Conservation (phyloP, 1,140 invertebrate species). For the Listronotus oregonensis region DNA sequence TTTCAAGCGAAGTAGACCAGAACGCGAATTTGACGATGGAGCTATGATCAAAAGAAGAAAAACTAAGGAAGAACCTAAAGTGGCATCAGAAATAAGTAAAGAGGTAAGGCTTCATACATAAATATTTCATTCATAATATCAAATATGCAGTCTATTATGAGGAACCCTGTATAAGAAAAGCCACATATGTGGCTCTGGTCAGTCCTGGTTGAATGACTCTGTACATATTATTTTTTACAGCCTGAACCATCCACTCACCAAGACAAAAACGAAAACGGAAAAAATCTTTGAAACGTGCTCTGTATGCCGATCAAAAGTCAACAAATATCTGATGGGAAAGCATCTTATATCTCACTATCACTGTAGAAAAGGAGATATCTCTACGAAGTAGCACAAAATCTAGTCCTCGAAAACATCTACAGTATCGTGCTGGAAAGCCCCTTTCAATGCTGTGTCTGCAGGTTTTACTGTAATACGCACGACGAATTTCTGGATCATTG, state of each 20-base stretch:
- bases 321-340: slow-evolving; percentile 73
- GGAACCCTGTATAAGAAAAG: no score
- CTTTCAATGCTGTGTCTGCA: slow-evolving; percentile 82
- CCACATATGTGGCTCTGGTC: no score
- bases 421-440: slow-evolving; percentile 78
- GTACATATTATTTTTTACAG: not conserved
- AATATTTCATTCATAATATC: no score
- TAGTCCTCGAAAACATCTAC: slow-evolving; percentile 77
- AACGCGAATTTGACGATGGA: slow-evolving; percentile 65
- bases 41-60: slow-evolving; percentile 46
- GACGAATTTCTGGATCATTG: slow-evolving; percentile 76
- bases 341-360: slow-evolving; percentile 85
- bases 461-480: slow-evolving; percentile 81
- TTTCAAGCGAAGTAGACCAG: slow-evolving; percentile 69
- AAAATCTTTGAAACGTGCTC: slow-evolving; percentile 66
- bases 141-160: no score
- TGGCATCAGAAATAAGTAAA: not conserved
- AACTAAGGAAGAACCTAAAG: slow-evolving; percentile 45
- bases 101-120: slow-evolving; percentile 40
- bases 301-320: slow-evolving; percentile 71
- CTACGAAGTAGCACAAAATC: slow-evolving; percentile 59
- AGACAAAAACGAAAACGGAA: slow-evolving; percentile 60
- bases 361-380: slow-evolving; percentile 69
- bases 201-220: no score
- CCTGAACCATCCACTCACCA: not conserved